Evolutionary conservation across 1,140 invertebrate genomes (phyloP), one percentile per base, ranked within the genome.

Genomic region (Drosophila saltans): DNA sequence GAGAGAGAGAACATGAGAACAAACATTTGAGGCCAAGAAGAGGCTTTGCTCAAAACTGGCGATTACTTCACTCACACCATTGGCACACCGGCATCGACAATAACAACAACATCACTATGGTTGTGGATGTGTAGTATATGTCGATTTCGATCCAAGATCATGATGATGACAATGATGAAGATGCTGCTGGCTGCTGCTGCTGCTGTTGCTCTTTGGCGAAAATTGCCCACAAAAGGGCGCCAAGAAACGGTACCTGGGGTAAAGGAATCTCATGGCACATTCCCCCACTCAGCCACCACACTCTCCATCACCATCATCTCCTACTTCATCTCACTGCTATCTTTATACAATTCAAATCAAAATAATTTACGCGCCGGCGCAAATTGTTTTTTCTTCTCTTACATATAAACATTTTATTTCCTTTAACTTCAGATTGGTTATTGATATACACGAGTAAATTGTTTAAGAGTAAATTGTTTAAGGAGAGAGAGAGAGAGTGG

Each of bases 31-130:
- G 72, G 75, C 75, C 71, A 77, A 41, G 21, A 52, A 52, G 45
- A 52, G 66, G 66, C 48, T 66, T 45, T 65, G 30, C 72, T 52
- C 45, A 52, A 52, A 78, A 78, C 75, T 85, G 81, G 59, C 83
- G 83, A 86, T 88, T 86, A 86, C 83, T 89, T 74, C 83, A 86
- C 83, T 79, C 80, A 89, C 69, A 86, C 69, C 75, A 75, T 61
- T 11, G 33, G 33, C 33, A 30, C 45, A 52, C 45, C 45, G 45
- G 45, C 45, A 52, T 52, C 45, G 45, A 26, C 45, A 52, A 62
- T 65, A 74, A 30, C 28, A 30, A 3, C 28, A 4, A 36, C 3
- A 36, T 36, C 33, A 36, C 4, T 36, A 7, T 36, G 33, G 33
- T 43, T 70, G 52, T 40, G 39, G 71, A 71, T 63, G 52, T 65